These are phyloP conservation scores for Gymnocypris eckloni DNA, from an alignment of 2,797 vertebrate genomes.

Conservation along the genomic window DNA sequence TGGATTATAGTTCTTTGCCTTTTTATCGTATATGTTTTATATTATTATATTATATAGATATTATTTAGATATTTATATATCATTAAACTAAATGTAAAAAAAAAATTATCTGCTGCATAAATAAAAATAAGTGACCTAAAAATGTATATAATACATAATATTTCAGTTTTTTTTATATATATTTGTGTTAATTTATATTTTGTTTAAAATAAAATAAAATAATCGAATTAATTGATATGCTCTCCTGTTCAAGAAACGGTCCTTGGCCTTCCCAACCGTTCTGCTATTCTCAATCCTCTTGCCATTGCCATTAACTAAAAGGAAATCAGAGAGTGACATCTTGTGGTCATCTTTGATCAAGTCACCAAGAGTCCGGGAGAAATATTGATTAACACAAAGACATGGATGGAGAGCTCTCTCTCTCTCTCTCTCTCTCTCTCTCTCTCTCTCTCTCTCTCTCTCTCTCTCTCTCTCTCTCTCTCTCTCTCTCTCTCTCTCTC, in stretches of 20 bases:
- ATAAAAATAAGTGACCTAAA: background rate
- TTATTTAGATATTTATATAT: too few relatives aligned
- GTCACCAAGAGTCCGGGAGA: conserved; percentile 35
- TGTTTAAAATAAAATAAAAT: background rate
- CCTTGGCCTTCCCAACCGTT: background rate
- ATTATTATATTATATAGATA: too few relatives aligned
- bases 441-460: conserved; percentile 39
- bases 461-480: conserved; percentile 47
- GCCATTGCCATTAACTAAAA: conserved; percentile 4
- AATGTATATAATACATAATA: background rate
- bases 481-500: conserved; percentile 40
- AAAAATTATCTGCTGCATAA: too few relatives aligned
- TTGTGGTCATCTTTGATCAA: conserved; percentile 62
- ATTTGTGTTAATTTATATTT: background rate
- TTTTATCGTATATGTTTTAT: background rate
- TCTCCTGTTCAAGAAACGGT: background rate
- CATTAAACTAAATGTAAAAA: background rate
- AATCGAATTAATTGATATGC: background rate
- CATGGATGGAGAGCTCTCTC: conserved; percentile 30
- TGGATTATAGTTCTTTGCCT: background rate
- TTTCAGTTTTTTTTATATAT: background rate
- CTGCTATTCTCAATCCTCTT: background rate
- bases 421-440: conserved; percentile 37
- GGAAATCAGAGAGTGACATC: conserved; percentile 59
- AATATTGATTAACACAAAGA: conserved; percentile 53